These are phyloP conservation scores for Sebastes alutus DNA, from an alignment of 2,797 vertebrate genomes.

Conservation along the genomic window DNA sequence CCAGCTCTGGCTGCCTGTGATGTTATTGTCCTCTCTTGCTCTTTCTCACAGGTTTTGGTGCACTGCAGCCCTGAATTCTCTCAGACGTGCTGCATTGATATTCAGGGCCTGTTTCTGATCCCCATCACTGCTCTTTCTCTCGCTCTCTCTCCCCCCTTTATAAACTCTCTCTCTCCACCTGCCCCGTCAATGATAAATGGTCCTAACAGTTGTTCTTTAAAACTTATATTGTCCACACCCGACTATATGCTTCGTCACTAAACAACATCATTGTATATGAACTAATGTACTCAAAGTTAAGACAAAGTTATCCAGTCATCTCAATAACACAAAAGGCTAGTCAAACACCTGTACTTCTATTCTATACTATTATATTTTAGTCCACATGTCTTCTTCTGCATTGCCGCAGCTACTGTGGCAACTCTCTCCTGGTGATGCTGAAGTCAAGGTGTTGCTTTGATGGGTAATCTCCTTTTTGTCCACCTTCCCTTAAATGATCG, in stretches of 20 bases:
- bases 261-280: conserved; percentile 6
- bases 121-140: conserved; percentile 79
- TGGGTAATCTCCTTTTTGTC: background rate
- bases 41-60: conserved; percentile 88
- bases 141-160: conserved; percentile 26
- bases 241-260: background rate
- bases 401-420: conserved; percentile 12
- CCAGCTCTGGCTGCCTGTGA: conserved; percentile 34
- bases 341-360: background rate
- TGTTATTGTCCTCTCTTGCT: conserved; percentile 48
- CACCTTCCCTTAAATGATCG: background rate
- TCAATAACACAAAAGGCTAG: background rate
- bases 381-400: conserved; percentile 4
- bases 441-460: conserved; percentile 2
- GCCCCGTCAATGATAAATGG: conserved; percentile 3
- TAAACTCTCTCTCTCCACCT: background rate
- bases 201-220: conserved; percentile 19
- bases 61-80: conserved; percentile 91
- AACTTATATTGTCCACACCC: background rate
- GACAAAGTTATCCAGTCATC: conserved; percentile 6
- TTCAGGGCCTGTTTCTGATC: conserved; percentile 88
- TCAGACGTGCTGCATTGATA: conserved; percentile 92
- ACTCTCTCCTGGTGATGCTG: background rate
- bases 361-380: background rate
- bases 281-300: conserved; percentile 12